Percentiles rank a stretch among this genome's conserved stretches.
Evolutionary conservation across 2,797 vertebrate genomes (phyloP).

Genomic region (Pelochelys cantorii): DNA sequence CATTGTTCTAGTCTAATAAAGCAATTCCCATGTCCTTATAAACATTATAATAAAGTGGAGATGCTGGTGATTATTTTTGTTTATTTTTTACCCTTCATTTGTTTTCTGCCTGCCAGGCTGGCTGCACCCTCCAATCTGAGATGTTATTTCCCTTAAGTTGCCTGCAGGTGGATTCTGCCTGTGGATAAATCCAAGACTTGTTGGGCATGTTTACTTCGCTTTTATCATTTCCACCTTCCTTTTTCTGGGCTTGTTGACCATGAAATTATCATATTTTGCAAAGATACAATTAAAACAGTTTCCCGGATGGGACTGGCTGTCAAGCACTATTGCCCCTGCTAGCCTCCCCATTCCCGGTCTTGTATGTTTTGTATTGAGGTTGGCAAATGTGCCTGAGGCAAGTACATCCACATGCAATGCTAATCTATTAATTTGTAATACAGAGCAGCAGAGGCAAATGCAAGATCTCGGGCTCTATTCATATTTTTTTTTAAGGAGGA

Average conservation of each 20-base stretch:
- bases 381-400: background rate
- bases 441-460: background rate
- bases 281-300: background rate
- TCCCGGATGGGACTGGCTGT: background rate
- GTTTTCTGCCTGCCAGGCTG: background rate
- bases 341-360: background rate
- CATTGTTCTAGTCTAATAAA: background rate
- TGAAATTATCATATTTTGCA: constrained; percentile 35
- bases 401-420: background rate
- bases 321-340: background rate
- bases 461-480: background rate
- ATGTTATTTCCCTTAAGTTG: background rate
- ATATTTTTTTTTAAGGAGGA: background rate
- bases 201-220: background rate
- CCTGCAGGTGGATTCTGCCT: background rate
- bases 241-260: background rate
- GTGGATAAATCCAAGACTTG: background rate
- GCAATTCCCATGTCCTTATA: accelerated
- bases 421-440: background rate
- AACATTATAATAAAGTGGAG: background rate
- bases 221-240: background rate
- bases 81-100: background rate
- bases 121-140: background rate
- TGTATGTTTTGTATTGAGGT: background rate
- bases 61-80: background rate